A percentile compares a stretch with the other conserved stretches of the same genome.
Evolutionary conservation across 2,797 vertebrate genomes (phyloP).

Genomic region (Sebastes nivosus): DNA sequence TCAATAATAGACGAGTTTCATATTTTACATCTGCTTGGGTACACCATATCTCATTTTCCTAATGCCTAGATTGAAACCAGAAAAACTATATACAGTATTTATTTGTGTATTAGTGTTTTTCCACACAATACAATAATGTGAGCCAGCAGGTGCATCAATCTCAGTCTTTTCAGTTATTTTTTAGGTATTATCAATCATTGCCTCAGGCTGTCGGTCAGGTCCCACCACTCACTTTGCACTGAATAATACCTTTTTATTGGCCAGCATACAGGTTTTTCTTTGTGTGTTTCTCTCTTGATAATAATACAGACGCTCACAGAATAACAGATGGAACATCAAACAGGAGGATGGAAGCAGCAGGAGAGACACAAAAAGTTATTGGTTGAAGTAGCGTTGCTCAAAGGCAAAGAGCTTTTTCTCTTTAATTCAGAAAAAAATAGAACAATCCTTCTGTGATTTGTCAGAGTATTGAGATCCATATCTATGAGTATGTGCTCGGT

Average conservation of each 20-base stretch:
- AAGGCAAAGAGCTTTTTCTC: background rate
- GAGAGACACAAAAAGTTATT: background rate
- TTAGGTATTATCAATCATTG: background rate
- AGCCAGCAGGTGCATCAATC: background rate
- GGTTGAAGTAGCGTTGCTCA: background rate
- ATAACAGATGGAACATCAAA: constrained; percentile 12
- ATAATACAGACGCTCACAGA: background rate
- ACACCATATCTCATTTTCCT: background rate
- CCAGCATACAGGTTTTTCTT: background rate
- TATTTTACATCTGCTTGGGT: background rate
- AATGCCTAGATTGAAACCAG: background rate
- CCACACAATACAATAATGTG: background rate
- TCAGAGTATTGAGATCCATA: background rate
- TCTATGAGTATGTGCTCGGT: background rate
- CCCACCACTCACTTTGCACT: background rate
- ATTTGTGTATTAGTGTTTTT: background rate
- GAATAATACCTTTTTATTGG: background rate
- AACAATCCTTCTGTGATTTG: constrained; percentile 1
- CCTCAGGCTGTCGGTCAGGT: background rate
- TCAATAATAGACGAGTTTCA: background rate
- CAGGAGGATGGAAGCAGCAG: background rate
- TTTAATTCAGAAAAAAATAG: background rate
- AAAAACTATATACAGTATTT: background rate
- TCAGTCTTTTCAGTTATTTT: background rate
- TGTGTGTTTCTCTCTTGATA: background rate